Percentiles rank a stretch among this genome's conserved stretches.
These are phyloP conservation scores for Oncopeltus fasciatus DNA, from an alignment of 1,140 invertebrate species.

Conservation along the genomic window DNA sequence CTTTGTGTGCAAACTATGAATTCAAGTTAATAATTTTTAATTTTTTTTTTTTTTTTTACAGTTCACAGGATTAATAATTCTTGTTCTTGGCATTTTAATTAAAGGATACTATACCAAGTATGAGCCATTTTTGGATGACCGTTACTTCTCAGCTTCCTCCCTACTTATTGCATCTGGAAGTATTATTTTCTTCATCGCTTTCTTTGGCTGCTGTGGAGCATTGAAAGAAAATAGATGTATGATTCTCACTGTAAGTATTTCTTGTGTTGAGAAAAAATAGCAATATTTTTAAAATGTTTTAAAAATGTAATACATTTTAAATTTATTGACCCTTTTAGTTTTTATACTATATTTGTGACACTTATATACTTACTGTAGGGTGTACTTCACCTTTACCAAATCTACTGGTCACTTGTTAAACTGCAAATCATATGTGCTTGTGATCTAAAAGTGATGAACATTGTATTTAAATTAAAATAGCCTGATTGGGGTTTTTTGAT, in stretches of 20 bases:
- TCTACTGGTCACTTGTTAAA: too few species aligned
- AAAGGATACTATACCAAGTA: constrained; percentile 29
- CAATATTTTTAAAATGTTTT: not conserved
- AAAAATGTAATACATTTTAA: not conserved
- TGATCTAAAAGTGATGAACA: too few species aligned
- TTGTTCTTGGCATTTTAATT: constrained; percentile 27
- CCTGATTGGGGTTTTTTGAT: too few species aligned
- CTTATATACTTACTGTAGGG: not conserved
- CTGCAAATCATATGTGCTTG: too few species aligned
- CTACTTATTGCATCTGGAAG: constrained; percentile 52
- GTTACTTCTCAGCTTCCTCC: constrained; percentile 30
- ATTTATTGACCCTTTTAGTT: not conserved
- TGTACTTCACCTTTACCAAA: too few species aligned
- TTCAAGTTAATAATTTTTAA: not conserved
- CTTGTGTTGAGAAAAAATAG: not conserved
- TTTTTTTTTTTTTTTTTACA: constrained; percentile 17
- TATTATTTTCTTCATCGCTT: constrained; percentile 58
- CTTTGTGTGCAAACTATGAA: not conserved
- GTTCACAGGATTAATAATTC: constrained; percentile 27
- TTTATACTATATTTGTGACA: not conserved
- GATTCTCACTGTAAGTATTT: constrained; percentile 53
- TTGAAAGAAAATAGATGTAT: constrained; percentile 68
- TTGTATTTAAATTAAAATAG: too few species aligned
- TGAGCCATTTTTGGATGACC: constrained; percentile 27
- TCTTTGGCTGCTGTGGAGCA: constrained; percentile 74